Base-by-base conservation (phyloP, 1,140 invertebrate genomes). In the Ostrea edulis region DNA sequence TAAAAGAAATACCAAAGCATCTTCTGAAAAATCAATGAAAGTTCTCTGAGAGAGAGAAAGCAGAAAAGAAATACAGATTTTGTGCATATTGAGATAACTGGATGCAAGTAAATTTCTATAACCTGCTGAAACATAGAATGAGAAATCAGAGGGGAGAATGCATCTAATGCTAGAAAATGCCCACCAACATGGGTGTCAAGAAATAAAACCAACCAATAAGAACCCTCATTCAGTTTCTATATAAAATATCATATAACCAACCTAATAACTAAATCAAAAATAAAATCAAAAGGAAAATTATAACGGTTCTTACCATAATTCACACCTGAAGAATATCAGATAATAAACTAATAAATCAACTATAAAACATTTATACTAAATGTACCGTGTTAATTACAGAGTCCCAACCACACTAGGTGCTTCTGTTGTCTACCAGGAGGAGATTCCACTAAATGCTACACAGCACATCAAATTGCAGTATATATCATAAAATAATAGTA, bases 281-380 rank as follows among this genome's bases (percentile, higher is more conserved):
- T 29, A 71, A 12, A 25, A 29, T n/a, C 22, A 25, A 25, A 29
- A 71, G 29, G 22, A 29, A 29, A 29, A 44, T 44, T 44, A 44
- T 44, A 44, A 44, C 35, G 5, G 35, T 44, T 71, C 68, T 71
- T 71, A 71, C 68, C 68, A 71, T 71, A 71, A 71, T 71, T 71
- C 68, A 71, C 68, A 71, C 29, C 68, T 71, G 25, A 8, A 71
- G n/a, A 71, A 11, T 12, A 71, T 71, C 22, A 71, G 9, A 71
- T 5, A 44, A 44, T 29, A 71, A 12, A 71, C 8, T 8, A 35
- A 44, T 29, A 29, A 71, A 71, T 14, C 55, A 20, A 58, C 55
- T 17, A 58, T 17, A 58, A n/a, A 20, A 17, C 14, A 58, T 58
- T 17, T 58, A 20, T 3, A 58, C 8, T 58, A 44, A 5, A 44